Evolutionary conservation across 2,797 vertebrate species (phyloP).

Genomic region (Lepus oiostolus): DNA sequence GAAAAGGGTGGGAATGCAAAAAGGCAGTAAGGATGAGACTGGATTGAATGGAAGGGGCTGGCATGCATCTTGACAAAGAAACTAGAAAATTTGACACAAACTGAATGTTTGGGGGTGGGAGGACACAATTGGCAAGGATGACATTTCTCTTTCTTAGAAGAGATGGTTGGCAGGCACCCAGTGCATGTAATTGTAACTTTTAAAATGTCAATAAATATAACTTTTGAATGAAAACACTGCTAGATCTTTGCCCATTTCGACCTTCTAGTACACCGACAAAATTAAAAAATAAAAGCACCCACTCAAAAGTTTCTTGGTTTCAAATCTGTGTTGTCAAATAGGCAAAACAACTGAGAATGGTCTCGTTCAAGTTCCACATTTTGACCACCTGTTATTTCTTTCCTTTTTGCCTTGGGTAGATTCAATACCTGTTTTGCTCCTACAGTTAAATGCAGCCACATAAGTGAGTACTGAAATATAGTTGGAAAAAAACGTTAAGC

Average conservation of each 20-base stretch:
- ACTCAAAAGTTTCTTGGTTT: not conserved
- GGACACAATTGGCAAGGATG: not conserved
- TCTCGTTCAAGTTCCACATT: conserved; percentile 1
- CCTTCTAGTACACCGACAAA: not conserved
- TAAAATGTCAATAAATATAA: conserved; percentile 27
- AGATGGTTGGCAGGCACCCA: not conserved
- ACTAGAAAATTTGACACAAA: not conserved
- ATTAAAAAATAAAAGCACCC: not conserved
- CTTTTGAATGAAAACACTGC: not conserved
- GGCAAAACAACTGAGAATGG: not conserved
- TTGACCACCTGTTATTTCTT: conserved; percentile 53
- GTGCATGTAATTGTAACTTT: not conserved
- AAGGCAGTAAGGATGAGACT: not conserved
- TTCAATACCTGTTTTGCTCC: conserved; percentile 11
- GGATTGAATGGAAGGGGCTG: not conserved
- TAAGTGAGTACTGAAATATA: conserved; percentile 26
- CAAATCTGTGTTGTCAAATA: not conserved
- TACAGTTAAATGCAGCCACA: conserved; percentile 12
- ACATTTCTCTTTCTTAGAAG: not conserved
- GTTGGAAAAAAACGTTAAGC: conserved; percentile 17
- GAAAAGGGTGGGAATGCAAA: not conserved
- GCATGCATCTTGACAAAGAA: not conserved
- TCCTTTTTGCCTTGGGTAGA: not conserved
- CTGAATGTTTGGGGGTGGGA: not conserved
- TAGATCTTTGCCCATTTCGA: not conserved